phyloP scores from a whole-genome alignment of 2,888 invertebrate genomes.

The Calephelis perditalis region DNA sequence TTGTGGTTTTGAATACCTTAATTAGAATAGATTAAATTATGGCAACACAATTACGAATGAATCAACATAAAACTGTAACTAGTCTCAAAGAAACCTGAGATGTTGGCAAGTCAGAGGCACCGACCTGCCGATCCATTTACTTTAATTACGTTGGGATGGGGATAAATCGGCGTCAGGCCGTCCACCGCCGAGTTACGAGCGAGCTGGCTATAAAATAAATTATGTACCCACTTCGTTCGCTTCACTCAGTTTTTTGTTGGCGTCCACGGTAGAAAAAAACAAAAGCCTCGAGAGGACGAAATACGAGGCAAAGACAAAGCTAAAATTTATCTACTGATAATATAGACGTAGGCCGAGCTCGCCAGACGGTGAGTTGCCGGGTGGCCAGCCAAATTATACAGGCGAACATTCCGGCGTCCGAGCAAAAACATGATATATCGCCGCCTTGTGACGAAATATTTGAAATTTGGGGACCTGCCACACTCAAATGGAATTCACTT shows the following conservation, averaged over 20 bases:
- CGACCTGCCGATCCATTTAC: constrained; percentile 74
- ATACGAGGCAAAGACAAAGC: constrained; percentile 78
- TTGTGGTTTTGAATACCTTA: constrained; percentile 60
- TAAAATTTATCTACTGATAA: constrained; percentile 78
- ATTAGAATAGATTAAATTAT: constrained; percentile 48
- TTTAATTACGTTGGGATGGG: constrained; percentile 75
- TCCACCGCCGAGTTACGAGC: constrained; percentile 77
- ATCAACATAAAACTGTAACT: constrained; percentile 23
- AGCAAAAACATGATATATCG: constrained; percentile 77
- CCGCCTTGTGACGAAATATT: constrained; percentile 73
- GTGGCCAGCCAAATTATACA: constrained; percentile 74
- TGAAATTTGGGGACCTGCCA: constrained; percentile 66
- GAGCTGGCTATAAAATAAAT: constrained; percentile 77
- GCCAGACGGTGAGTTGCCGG: constrained; percentile 62
- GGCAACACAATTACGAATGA: constrained; percentile 20
- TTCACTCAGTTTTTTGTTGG: constrained; percentile 76
- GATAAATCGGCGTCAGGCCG: constrained; percentile 76
- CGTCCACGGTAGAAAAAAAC: constrained; percentile 64
- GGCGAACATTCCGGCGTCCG: constrained; percentile 64
- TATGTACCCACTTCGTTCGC: constrained; percentile 75
- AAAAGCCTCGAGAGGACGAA: constrained; percentile 76
- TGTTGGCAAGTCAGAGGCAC: constrained; percentile 46
- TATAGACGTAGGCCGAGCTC: constrained; percentile 74
- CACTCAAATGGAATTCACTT: constrained; percentile 65
- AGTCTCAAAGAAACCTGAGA: constrained; percentile 24